phyloP scores from a whole-genome alignment of 2,888 invertebrate species.

The Callyntrura guangdongensis region DNA sequence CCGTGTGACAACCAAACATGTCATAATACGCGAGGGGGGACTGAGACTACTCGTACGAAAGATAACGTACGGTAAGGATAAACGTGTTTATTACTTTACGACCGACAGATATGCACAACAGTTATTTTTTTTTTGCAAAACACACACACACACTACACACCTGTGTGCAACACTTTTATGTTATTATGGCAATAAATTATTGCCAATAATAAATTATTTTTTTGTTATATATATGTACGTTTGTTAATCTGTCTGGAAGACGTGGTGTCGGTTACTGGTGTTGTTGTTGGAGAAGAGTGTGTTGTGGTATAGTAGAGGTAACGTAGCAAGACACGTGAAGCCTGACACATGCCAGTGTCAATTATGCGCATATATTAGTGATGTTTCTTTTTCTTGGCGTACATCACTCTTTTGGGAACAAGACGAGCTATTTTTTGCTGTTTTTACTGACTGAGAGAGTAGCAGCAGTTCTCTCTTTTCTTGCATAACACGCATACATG shows the following conservation, averaged over 20 bases:
- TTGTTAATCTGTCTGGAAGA: constrained; percentile 21
- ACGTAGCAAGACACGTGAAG: constrained; percentile 29
- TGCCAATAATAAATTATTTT: no score
- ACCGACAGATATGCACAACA: no score
- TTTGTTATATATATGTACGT: not conserved
- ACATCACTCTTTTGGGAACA: not conserved
- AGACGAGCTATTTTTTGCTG: not conserved
- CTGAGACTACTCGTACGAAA: no score
- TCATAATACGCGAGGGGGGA: no score
- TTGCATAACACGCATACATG: no score
- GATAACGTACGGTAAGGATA: no score
- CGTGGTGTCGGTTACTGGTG: not conserved
- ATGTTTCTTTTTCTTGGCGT: not conserved
- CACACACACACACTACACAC: not conserved
- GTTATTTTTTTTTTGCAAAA: no score
- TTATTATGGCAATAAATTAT: no score
- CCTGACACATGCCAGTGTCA: constrained; percentile 54
- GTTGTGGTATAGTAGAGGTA: not conserved
- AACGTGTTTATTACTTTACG: no score
- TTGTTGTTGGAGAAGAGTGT: not conserved
- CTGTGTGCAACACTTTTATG: not conserved
- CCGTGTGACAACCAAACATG: not conserved
- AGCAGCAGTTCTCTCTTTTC: no score
- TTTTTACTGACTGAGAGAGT: no score
- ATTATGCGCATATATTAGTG: constrained; percentile 53